Base-by-base conservation (phyloP, 1,140 invertebrate genomes). In the Andrena cerasifolii region DNA sequence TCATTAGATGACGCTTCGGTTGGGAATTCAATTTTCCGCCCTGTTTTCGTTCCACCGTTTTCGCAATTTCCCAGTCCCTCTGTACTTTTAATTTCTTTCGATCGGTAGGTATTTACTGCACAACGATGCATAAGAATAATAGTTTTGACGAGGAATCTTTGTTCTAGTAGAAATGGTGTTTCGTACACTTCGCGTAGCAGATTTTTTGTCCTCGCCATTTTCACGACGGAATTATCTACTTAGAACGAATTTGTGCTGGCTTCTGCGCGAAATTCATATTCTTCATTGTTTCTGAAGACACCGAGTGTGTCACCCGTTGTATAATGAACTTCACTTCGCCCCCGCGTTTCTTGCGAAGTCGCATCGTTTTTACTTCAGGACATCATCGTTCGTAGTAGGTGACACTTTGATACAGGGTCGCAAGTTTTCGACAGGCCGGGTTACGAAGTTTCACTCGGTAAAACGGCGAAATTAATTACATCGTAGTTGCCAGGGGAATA, bases 401-500 rank as follows among this genome's bases (percentile, higher is more conserved):
- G 70, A 72, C 70, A 72, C 70, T 62, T 62, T 49, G 70, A 62
- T 72, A 16, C 70, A 72, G n/a, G 58, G 58, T 62, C 21, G 70
- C 16, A 72, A 72, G 70, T 62, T 72, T 62, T 62, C 43, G 58
- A 59, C 21, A 31, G 16, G 26, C 10, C 12, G 18, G 36, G 68
- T n/a, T 47, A 47, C 26, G 51, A 78, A 72, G 65, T 78, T 68
- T 51, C 67, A 18, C 26, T 14, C 14, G 28, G 33, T 77, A 77
- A 77, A 77, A 77, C 31, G 56, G 65, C 24, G 43, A 77, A 77
- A 77, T 77, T 77, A 77, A 77, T 77, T 77, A 77, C 65, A 61
- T 24, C 21, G 28, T 71, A 21, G 74, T 76, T 28, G 40, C 28
- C 16, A 6, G 24, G 45, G 49, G 49, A 73, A 61, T 59, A 63